Percentiles rank a stretch among this genome's conserved stretches.
Conservation (phyloP, 2,797 vertebrate species). For the Alca torda region DNA sequence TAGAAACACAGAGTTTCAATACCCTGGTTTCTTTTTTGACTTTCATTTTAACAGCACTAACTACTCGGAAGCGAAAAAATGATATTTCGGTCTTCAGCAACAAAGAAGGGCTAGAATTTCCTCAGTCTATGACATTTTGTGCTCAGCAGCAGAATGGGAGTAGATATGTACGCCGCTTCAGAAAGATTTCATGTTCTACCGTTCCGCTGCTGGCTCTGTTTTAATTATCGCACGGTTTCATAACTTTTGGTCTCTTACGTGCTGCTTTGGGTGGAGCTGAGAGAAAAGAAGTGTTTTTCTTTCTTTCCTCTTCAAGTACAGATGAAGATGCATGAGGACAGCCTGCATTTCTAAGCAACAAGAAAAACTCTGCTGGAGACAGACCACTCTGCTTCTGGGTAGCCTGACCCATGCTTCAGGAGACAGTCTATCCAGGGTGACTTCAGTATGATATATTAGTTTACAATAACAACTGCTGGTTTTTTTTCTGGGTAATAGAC, state of each 20-base stretch:
- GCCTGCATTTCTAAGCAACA: neutral
- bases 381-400: neutral
- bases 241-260: neutral
- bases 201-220: neutral
- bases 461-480: neutral
- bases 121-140: neutral
- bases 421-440: neutral
- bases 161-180: neutral
- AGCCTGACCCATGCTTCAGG: fast-evolving
- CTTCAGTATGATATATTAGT: too few species aligned
- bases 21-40: neutral
- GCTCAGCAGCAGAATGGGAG: neutral
- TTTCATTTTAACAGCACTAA: slow-evolving; percentile 13
- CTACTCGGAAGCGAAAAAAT: neutral
- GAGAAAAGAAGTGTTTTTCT: neutral
- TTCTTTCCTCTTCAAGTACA: neutral
- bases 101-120: neutral
- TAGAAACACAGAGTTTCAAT: neutral
- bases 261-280: neutral
- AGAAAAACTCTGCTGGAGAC: neutral
- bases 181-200: neutral
- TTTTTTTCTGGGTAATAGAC: neutral
- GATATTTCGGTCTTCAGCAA: neutral
- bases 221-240: neutral
- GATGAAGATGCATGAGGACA: neutral